phyloP scores from a whole-genome alignment of 2,113 vertebrate genomes.

The Passer montanus region DNA sequence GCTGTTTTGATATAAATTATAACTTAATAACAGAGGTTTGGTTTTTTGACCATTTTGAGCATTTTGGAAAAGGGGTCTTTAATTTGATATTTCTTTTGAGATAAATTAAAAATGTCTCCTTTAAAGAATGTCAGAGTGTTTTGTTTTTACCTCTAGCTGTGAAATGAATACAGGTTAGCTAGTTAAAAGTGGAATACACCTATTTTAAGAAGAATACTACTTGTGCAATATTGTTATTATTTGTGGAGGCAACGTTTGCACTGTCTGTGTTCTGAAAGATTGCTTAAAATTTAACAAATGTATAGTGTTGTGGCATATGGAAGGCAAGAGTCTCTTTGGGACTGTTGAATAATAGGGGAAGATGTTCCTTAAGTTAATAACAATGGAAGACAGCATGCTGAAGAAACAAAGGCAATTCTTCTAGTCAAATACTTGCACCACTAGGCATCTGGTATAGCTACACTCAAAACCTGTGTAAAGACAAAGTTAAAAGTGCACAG shows the following conservation, averaged over 20 bases:
- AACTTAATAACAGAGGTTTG: neutral
- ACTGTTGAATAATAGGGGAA: neutral
- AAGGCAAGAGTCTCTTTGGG: neutral
- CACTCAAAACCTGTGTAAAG: neutral
- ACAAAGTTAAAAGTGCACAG: neutral
- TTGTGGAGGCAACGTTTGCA: neutral
- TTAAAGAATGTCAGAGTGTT: neutral
- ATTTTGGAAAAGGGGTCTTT: neutral
- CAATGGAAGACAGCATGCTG: neutral
- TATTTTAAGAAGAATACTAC: neutral
- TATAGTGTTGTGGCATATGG: accelerated
- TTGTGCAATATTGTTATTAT: neutral
- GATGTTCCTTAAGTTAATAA: neutral
- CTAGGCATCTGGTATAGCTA: neutral
- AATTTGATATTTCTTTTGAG: neutral
- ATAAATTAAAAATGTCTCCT: neutral
- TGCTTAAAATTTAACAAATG: neutral
- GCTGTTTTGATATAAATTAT: neutral
- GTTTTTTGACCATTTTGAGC: neutral
- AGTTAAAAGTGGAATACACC: neutral
- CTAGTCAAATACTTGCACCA: neutral
- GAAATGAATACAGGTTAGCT: neutral
- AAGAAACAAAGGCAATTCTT: neutral
- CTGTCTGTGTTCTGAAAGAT: neutral
- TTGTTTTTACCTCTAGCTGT: neutral